Percentiles rank a stretch among this genome's conserved stretches.
These are phyloP conservation scores for Ctenomys sociabilis DNA, from an alignment of 2,113 vertebrate genomes.

Conservation along the genomic window DNA sequence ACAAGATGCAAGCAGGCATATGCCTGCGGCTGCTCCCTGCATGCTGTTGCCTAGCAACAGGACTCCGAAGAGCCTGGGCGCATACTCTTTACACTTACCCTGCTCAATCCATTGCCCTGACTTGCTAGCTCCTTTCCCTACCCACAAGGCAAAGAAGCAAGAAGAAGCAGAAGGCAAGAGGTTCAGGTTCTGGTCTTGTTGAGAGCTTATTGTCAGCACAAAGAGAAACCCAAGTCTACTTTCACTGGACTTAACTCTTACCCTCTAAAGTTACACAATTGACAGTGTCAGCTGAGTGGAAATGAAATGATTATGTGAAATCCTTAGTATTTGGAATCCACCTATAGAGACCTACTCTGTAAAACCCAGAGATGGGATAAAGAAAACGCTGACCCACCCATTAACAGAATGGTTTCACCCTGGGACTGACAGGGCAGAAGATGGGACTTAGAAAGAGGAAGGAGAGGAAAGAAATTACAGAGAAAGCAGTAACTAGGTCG, in stretches of 20 bases:
- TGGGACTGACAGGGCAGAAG: background rate
- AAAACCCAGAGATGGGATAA: background rate
- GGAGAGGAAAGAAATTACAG: background rate
- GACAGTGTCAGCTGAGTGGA: constrained; percentile 41
- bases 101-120: constrained; percentile 70
- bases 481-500: background rate
- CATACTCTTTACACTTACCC: constrained; percentile 64
- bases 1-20: constrained; percentile 79
- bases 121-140: constrained; percentile 65
- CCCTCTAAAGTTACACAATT: constrained; percentile 49
- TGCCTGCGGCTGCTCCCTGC: constrained; percentile 67
- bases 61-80: constrained; percentile 61
- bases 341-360: background rate
- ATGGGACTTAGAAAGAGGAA: background rate
- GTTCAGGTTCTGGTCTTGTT: constrained; percentile 61
- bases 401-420: constrained; percentile 1
- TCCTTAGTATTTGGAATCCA: constrained; percentile 22
- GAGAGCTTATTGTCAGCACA: constrained; percentile 59
- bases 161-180: constrained; percentile 40
- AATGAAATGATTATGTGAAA: constrained; percentile 44
- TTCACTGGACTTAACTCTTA: constrained; percentile 60
- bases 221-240: constrained; percentile 51
- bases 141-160: constrained; percentile 74
- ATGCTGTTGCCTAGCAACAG: constrained; percentile 79
- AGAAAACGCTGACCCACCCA: background rate